These are phyloP conservation scores for Sebastolobus alascanus DNA, from an alignment of 2,797 vertebrate species.

Conservation along the genomic window DNA sequence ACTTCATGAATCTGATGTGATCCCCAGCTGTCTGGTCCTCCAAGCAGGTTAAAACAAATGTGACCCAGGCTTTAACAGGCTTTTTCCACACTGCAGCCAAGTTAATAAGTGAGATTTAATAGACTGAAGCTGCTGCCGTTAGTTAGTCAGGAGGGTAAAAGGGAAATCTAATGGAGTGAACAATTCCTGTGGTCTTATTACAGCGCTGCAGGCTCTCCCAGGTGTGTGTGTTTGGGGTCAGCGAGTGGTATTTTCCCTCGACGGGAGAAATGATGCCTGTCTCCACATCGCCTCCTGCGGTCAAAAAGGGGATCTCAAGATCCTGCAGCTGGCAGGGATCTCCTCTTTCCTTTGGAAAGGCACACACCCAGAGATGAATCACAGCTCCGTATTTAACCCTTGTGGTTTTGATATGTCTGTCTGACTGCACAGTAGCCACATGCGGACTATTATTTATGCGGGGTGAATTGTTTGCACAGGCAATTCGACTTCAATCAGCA, in stretches of 20 bases:
- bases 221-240: conserved; percentile 50
- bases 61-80: not conserved
- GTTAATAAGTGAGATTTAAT: conserved; percentile 14
- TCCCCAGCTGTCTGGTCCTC: conserved; percentile 34
- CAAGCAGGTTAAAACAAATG: conserved; percentile 30
- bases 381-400: conserved; percentile 3
- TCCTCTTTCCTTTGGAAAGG: not conserved
- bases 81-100: not conserved
- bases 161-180: conserved; percentile 42
- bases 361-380: conserved; percentile 16
- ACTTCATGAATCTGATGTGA: not conserved
- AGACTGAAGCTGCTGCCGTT: not conserved
- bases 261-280: not conserved
- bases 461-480: conserved; percentile 29
- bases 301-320: not conserved
- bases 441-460: conserved; percentile 7
- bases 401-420: conserved; percentile 20
- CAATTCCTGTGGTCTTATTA: conserved; percentile 25
- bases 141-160: conserved; percentile 15
- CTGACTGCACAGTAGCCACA: conserved; percentile 25
- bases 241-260: conserved; percentile 42
- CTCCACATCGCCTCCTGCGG: conserved; percentile 45
- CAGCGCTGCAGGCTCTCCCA: conserved; percentile 21
- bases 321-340: not conserved
- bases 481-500: conserved; percentile 9